Evolutionary conservation across 1,140 invertebrate species (phyloP).

Genomic region (Polypedilum pembai): DNA sequence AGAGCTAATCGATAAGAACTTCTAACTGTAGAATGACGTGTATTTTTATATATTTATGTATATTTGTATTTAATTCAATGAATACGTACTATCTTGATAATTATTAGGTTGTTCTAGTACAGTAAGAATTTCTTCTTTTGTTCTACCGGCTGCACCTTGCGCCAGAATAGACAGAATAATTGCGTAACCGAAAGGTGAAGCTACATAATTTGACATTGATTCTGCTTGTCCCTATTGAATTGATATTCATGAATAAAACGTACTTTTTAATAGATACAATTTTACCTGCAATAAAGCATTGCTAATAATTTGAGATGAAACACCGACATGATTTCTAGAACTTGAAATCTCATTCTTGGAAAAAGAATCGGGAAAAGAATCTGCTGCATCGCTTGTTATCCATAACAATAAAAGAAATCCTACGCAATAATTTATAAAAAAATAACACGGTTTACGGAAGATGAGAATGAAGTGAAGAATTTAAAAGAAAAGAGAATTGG

Average conservation of each 20-base stretch:
- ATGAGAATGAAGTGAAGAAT: neutral
- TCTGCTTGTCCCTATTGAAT: conserved; percentile 47
- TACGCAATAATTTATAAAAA: neutral
- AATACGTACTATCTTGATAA: conserved; percentile 38
- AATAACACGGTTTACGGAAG: neutral
- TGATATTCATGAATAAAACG: neutral
- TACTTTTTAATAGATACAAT: neutral
- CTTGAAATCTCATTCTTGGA: neutral
- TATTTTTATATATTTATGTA: neutral
- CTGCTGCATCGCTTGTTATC: neutral
- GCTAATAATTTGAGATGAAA: conserved; percentile 39
- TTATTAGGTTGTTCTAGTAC: conserved; percentile 51
- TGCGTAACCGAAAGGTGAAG: conserved; percentile 54
- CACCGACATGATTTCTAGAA: conserved; percentile 23
- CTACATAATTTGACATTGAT: conserved; percentile 52
- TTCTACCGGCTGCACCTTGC: conserved; percentile 52
- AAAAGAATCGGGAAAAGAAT: neutral
- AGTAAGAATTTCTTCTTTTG: conserved; percentile 48
- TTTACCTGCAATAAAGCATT: neutral
- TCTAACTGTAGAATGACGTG: neutral
- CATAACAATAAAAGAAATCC: neutral
- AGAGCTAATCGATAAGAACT: conserved; percentile 3
- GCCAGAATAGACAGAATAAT: conserved; percentile 52
- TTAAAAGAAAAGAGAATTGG: neutral
- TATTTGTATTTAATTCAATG: conserved; percentile 29